phyloP scores from a whole-genome alignment of 2,797 vertebrate species.

The Mareca penelope region DNA sequence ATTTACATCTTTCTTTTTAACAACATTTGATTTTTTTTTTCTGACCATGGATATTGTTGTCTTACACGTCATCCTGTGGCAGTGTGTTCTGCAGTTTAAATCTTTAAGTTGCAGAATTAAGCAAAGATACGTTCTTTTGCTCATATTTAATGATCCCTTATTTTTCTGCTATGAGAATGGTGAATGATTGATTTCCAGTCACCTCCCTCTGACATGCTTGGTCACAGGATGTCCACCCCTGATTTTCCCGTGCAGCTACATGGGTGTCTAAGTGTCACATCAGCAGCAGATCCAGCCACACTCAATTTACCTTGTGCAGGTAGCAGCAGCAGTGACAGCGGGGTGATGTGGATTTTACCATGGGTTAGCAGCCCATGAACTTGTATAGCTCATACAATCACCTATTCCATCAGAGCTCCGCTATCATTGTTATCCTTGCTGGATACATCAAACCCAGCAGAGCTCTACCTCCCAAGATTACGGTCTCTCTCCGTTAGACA shows the following conservation, averaged over 20 bases:
- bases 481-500: background rate
- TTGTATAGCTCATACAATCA: background rate
- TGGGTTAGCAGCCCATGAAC: background rate
- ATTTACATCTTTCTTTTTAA: background rate
- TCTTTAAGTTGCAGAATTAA: too few relatives aligned
- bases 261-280: background rate
- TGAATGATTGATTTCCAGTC: background rate
- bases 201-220: background rate
- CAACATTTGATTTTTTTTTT: background rate
- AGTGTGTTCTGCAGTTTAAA: background rate
- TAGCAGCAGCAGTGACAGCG: background rate
- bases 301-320: background rate
- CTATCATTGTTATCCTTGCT: background rate
- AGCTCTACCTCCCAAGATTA: background rate
- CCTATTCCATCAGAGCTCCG: background rate
- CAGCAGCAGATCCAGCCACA: background rate
- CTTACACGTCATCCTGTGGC: background rate
- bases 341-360: background rate
- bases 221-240: background rate
- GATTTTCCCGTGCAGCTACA: background rate
- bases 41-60: background rate
- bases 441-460: background rate
- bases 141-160: background rate
- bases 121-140: too few relatives aligned
- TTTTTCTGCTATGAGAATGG: slow-evolving; percentile 5